These are phyloP conservation scores for Anoura caudifer DNA, from an alignment of 2,113 vertebrate genomes.

Conservation along the genomic window DNA sequence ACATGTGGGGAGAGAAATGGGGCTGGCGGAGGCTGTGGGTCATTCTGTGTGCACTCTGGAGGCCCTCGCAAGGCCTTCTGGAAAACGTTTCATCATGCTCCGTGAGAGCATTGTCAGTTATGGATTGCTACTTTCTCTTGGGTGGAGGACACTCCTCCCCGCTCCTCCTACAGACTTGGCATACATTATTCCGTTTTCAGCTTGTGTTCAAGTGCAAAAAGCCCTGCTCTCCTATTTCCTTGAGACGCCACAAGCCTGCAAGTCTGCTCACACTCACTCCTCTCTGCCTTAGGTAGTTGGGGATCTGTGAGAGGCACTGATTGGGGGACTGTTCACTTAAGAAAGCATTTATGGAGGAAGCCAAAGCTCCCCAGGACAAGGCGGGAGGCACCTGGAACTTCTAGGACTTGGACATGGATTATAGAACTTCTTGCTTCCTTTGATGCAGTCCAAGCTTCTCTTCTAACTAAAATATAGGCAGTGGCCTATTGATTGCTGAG, in stretches of 20 bases:
- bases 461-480: slow-evolving; percentile 76
- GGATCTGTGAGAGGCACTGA: neutral
- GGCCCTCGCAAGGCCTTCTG: neutral
- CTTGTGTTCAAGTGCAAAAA: neutral
- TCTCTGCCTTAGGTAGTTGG: neutral
- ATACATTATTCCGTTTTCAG: neutral
- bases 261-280: neutral
- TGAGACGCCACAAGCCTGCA: neutral
- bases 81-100: slow-evolving; percentile 1
- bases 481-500: slow-evolving; percentile 87
- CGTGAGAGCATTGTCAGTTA: neutral
- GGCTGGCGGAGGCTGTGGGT: neutral
- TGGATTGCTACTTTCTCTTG: slow-evolving; percentile 4
- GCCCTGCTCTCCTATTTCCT: neutral
- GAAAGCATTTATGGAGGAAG: slow-evolving; percentile 15
- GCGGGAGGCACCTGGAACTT: neutral
- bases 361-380: neutral
- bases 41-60: neutral
- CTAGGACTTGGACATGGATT: neutral
- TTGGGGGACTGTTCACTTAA: neutral
- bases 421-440: neutral
- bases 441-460: slow-evolving; percentile 45
- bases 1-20: neutral
- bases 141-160: neutral
- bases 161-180: neutral